Evolutionary conservation across 2,113 vertebrate genomes (phyloP), one percentile per base, ranked within the genome.

Genomic region (Oreochromis tanganicae): DNA sequence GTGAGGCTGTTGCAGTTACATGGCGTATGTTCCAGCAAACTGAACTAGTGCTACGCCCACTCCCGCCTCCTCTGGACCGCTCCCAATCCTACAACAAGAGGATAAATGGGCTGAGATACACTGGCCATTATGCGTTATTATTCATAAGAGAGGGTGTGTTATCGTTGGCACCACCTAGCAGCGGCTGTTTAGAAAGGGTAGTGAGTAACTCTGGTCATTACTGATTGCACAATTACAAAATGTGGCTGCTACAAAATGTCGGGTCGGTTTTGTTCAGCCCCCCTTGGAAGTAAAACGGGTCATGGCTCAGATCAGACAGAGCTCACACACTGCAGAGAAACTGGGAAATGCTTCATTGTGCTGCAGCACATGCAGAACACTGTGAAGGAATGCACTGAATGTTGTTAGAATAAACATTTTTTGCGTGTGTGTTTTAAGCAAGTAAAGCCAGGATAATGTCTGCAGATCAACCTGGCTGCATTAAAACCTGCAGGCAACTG

Each of bases 101-200:
- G 87, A 94, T 81, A 92, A 93, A 94, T 92, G 73, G 85, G 50
- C 81, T 88, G 80, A 89, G 91, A 93, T 94, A 92, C 81, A 81
- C 88, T 82, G 89, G 86, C 81, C 85, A 92, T 91, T 90, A 90
- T 86, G 88, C 84, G 68, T 93, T 93, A 93, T 94, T 94, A 92
- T 92, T 94, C 91, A 92, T 90, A 87, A 92, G 91, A 85, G 59
- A 80, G 79, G 90, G 71, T 36, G 86, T 96, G 92, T 94, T 95
- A 83, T 95, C 85, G 19, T 89, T 96, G 94, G 95, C 93, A 81
- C 12, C 52, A 21, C 32, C 41, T 6, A 29, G 68, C 75, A 85
- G 32, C 10, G 48, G 81, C 87, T 92, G 89, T 90, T 92, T 63
- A 87, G 89, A 85, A 61, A 83, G 54, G 83, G 46, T 89, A 85